Conservation (phyloP, 2,797 vertebrate species). For the Phoeniculus purpureus region DNA sequence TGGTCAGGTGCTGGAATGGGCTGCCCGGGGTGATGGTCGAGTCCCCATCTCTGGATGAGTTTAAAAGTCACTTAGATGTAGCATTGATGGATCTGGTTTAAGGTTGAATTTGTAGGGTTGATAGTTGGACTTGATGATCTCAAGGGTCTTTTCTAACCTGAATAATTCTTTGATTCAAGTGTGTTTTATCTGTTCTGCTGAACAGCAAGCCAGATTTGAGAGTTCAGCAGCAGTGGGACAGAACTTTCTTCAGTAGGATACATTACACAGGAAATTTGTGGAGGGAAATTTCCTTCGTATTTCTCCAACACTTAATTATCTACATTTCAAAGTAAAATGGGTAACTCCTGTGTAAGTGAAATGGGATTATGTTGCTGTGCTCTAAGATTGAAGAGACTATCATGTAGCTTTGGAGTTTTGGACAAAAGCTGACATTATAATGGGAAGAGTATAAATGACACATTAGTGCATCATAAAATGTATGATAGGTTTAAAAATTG, state of each 20-base stretch:
- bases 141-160: too few relatives aligned
- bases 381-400: background rate
- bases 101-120: too few relatives aligned
- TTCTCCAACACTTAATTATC: background rate
- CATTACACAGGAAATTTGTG: background rate
- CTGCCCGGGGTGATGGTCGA: too few relatives aligned
- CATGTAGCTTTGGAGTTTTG: background rate
- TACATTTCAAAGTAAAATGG: slow-evolving; percentile 5
- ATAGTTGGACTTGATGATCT: too few relatives aligned
- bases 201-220: background rate
- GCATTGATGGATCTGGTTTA: too few relatives aligned
- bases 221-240: background rate
- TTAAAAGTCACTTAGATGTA: too few relatives aligned
- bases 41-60: too few relatives aligned
- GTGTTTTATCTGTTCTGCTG: background rate
- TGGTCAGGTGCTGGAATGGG: too few relatives aligned
- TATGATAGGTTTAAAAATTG: slow-evolving; percentile 33
- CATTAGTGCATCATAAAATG: background rate
- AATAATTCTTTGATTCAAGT: background rate
- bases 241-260: background rate
- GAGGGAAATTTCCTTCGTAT: background rate
- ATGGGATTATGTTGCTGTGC: slow-evolving; percentile 41
- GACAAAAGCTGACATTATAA: slow-evolving; percentile 17
- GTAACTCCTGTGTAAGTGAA: background rate
- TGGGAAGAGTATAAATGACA: background rate